phyloP scores from a whole-genome alignment of 2,888 invertebrate species.

The Andrena fulva region DNA sequence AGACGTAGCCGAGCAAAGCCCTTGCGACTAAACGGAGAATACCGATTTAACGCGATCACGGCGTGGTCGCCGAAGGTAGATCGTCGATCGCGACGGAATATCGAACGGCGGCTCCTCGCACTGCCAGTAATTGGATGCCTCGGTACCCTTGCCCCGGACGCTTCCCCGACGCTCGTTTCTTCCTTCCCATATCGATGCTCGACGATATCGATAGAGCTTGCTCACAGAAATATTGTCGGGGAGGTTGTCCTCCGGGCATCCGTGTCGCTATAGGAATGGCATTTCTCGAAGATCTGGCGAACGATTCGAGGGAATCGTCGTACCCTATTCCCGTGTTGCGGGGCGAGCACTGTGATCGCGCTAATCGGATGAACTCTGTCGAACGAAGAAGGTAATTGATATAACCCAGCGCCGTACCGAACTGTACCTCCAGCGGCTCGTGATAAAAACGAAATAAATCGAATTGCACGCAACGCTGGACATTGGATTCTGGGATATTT shows the following conservation, averaged over 20 bases:
- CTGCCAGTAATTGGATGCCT: constrained; percentile 60
- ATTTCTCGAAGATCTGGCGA: constrained; percentile 12
- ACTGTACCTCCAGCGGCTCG: background rate
- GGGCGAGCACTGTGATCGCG: constrained; percentile 56
- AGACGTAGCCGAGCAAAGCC: background rate
- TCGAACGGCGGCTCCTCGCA: constrained; percentile 52
- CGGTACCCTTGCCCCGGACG: constrained; percentile 37
- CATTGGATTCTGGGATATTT: constrained; percentile 42
- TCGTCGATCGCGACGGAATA: constrained; percentile 21
- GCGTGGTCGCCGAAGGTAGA: constrained; percentile 16
- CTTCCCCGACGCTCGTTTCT: constrained; percentile 45
- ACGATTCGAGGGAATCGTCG: constrained; percentile 7
- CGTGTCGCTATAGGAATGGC: constrained; percentile 8
- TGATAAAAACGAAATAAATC: constrained; percentile 14
- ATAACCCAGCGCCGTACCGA: constrained; percentile 31
- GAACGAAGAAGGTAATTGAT: constrained; percentile 36
- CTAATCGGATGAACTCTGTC: constrained; percentile 37
- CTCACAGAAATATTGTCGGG: constrained; percentile 29
- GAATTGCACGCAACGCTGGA: background rate
- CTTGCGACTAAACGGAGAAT: constrained; percentile 14
- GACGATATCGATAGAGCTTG: constrained; percentile 15
- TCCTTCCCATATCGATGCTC: constrained; percentile 23
- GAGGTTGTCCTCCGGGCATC: constrained; percentile 54
- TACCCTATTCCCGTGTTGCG: constrained; percentile 8
- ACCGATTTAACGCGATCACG: constrained; percentile 55